Evolutionary conservation across 1,140 invertebrate genomes (phyloP).

Genomic region (Polypedilum vanderplanki): DNA sequence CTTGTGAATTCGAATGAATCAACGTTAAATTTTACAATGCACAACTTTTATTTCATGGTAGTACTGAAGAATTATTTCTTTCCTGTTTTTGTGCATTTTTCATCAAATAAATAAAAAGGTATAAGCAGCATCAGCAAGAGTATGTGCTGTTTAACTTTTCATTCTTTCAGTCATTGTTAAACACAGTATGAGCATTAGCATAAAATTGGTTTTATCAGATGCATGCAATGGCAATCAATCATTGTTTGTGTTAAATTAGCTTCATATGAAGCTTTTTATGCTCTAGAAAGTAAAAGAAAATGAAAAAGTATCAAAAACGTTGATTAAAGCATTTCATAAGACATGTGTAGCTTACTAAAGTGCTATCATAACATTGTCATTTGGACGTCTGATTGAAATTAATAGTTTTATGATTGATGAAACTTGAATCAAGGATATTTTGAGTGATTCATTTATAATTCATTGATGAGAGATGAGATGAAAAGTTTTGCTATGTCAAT

Average conservation of each 20-base stretch:
- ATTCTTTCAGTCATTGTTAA: neutral
- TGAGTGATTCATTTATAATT: neutral
- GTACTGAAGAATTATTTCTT: neutral
- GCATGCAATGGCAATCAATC: conserved; percentile 10
- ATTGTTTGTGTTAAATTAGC: conserved; percentile 12
- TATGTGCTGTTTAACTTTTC: neutral
- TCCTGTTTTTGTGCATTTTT: neutral
- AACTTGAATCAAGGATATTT: neutral
- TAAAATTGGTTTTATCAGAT: neutral
- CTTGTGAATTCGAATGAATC: neutral
- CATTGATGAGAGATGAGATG: no score
- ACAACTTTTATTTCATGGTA: neutral
- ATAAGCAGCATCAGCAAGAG: no score
- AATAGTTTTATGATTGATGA: conserved; percentile 19
- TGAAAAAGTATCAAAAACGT: neutral
- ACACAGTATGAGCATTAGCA: neutral
- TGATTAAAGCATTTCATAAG: no score
- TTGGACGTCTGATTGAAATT: neutral
- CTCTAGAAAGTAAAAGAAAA: no score
- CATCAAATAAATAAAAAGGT: conserved; percentile 5
- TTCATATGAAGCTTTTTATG: neutral
- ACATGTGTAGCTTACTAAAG: no score
- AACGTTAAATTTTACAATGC: neutral
- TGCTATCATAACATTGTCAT: no score
- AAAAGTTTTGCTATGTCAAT: no score